Evolutionary conservation across 64 coral and sea anemone species (phyloP).

Genomic region (Stichodactyla helianthus): DNA sequence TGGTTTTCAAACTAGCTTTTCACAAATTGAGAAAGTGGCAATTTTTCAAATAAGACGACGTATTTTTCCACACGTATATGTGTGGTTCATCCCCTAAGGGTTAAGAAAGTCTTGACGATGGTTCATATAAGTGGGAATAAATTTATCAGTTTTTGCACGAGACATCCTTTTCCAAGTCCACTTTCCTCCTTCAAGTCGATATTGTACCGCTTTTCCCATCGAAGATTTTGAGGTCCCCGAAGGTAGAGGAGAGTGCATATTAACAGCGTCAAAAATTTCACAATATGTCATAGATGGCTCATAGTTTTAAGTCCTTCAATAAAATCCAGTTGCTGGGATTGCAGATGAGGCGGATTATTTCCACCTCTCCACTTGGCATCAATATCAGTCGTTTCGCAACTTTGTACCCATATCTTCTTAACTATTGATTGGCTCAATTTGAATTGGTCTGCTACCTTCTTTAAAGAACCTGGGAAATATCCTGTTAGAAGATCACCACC

Average conservation of each 20-base stretch:
- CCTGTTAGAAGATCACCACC: neutral
- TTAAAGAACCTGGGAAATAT: slow-evolving; percentile 20
- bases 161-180: slow-evolving; percentile 18
- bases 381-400: slow-evolving; percentile 21
- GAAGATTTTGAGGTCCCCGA: too few species aligned
- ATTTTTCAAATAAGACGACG: too few species aligned
- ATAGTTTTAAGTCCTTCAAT: too few species aligned
- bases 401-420: slow-evolving; percentile 2
- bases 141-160: slow-evolving; percentile 1
- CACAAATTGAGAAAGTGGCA: too few species aligned
- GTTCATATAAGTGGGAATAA: neutral
- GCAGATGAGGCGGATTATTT: slow-evolving; percentile 31
- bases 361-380: slow-evolving; percentile 23
- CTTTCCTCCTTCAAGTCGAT: neutral
- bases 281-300: too few species aligned
- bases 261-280: too few species aligned
- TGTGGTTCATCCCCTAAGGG: too few species aligned
- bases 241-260: too few species aligned
- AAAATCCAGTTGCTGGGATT: neutral
- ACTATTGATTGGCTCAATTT: neutral
- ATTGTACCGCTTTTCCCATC: neutral
- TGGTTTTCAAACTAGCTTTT: too few species aligned
- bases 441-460: slow-evolving; percentile 13
- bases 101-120: slow-evolving; percentile 46
- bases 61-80: too few species aligned